Evolutionary conservation across 2,888 invertebrate genomes (phyloP).

Genomic region (Aleiodes testaceus): DNA sequence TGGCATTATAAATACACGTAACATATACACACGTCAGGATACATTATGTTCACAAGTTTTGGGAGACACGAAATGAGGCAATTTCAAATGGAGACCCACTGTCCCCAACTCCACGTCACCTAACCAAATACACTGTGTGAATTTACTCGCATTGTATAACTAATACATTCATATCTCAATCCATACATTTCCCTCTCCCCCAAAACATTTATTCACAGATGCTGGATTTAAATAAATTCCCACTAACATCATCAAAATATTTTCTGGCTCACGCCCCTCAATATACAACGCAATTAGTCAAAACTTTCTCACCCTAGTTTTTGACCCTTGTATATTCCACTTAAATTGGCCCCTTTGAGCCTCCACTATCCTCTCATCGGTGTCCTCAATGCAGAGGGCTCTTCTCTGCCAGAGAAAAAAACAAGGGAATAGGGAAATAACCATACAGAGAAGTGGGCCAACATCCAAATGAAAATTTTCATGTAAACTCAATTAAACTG

Average conservation of each 20-base stretch:
- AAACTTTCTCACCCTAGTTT: conserved; percentile 6
- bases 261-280: not conserved
- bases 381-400: not conserved
- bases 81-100: not conserved
- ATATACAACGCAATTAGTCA: not conserved
- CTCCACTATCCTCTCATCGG: not conserved
- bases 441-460: not conserved
- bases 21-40: conserved; percentile 10
- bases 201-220: not conserved
- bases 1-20: conserved; percentile 18
- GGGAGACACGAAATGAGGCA: conserved; percentile 21
- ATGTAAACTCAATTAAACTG: conserved; percentile 24
- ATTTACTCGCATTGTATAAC: not conserved
- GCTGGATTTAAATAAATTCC: not conserved
- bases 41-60: conserved; percentile 18
- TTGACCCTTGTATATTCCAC: not conserved
- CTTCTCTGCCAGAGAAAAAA: not conserved
- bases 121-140: not conserved
- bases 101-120: not conserved
- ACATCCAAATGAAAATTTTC: not conserved
- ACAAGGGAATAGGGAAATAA: not conserved
- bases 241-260: conserved; percentile 1
- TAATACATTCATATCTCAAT: conserved; percentile 1
- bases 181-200: not conserved
- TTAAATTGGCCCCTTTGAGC: conserved; percentile 7